These are phyloP conservation scores for Oreotrochilus melanogaster DNA, from an alignment of 2,113 vertebrate species.

Conservation along the genomic window DNA sequence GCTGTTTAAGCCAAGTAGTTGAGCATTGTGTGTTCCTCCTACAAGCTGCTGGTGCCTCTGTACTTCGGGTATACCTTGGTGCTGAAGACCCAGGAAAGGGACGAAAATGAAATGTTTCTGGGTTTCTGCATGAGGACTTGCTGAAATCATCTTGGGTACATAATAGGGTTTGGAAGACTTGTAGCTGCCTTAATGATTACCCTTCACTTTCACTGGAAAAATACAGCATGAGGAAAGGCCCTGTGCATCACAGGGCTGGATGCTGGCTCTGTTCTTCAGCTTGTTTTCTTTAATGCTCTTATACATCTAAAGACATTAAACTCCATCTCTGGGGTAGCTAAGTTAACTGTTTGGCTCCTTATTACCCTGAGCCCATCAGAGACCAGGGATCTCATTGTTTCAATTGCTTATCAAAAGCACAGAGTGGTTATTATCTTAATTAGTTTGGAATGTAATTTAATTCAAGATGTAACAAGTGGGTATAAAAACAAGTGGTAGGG, in stretches of 20 bases:
- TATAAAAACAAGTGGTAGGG: not conserved
- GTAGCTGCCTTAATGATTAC: not conserved
- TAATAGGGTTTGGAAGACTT: not conserved
- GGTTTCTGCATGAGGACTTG: not conserved
- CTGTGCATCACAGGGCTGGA: not conserved
- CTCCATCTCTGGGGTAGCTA: not conserved
- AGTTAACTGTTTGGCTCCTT: not conserved
- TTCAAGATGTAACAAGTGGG: constrained; percentile 15
- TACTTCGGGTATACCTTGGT: not conserved
- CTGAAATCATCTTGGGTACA: not conserved
- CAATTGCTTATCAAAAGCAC: not conserved
- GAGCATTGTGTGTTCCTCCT: not conserved
- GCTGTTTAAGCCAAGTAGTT: not conserved
- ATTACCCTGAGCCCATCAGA: not conserved
- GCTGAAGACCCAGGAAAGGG: not conserved
- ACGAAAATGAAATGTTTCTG: not conserved
- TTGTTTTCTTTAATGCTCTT: not conserved
- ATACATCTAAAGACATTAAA: not conserved
- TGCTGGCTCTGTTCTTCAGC: not conserved
- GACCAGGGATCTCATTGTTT: not conserved
- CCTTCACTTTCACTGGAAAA: not conserved
- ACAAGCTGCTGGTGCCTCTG: not conserved
- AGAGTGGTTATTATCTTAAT: constrained; percentile 29
- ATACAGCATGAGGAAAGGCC: not conserved
- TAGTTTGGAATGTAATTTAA: constrained; percentile 37